Base-by-base conservation (phyloP, 1,140 invertebrate genomes). In the Riptortus pedestris region DNA sequence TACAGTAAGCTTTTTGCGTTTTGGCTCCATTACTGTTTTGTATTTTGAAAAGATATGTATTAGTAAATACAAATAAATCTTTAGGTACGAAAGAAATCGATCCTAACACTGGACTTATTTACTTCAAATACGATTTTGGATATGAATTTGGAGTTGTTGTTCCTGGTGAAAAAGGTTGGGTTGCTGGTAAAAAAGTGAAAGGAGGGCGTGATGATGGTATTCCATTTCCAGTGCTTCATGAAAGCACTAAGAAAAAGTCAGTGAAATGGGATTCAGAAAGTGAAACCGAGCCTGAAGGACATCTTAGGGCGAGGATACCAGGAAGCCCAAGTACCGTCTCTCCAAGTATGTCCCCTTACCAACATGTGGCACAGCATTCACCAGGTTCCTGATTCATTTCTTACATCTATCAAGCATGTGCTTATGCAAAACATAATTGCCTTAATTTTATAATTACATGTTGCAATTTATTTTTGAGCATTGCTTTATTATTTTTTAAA, bases 41-140 rank as follows among this genome's bases (percentile, higher is more conserved):
- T n/a, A n/a, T n/a, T n/a, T n/a, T n/a, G n/a, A n/a, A n/a, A n/a
- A n/a, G n/a, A n/a, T n/a, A n/a, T n/a, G n/a, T n/a, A n/a, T n/a
- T n/a, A n/a, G n/a, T n/a, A n/a, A n/a, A n/a, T n/a, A n/a, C n/a
- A n/a, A n/a, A n/a, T n/a, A 38, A 38, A 24, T 24, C 51, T 55
- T 18, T 70, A 87, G 86, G 86, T 72, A 85, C 84, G 66, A 87
- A 87, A 74, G 84, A 85, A 71, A 82, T 86, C 68, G 85, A 88
- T 74, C 84, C 84, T 66, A 83, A 86, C 69, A 86, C 84, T 26
- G 85, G 85, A 66, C 76, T 89, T 29, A 86, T 88, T 71, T 88
- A 88, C 76, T 88, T 88, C 79, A 88, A 89, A 75, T 88, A 88
- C 71, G 86, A 88, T 75, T 89, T 89, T 71, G 86, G 86, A 64